phyloP scores from a whole-genome alignment of 1,140 invertebrate genomes.

The Papilio glaucus region DNA sequence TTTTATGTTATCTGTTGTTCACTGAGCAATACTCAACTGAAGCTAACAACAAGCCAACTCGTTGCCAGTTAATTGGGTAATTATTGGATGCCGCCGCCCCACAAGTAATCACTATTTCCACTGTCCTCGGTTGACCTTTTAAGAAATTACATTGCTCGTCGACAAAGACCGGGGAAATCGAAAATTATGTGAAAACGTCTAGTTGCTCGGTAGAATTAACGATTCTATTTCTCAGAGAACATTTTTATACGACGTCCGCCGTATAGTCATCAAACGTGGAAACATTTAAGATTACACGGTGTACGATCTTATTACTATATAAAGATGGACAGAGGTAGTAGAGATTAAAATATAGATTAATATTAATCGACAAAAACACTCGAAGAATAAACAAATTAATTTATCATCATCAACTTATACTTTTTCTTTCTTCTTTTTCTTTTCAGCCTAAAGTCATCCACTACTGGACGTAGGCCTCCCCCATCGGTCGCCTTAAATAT shows the following conservation, averaged over 20 bases:
- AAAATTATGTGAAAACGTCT: conserved; percentile 17
- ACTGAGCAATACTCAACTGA: no score
- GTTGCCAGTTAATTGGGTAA: neutral
- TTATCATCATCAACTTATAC: no score
- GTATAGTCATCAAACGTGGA: neutral
- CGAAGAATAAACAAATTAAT: no score
- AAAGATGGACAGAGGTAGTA: no score
- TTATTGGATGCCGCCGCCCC: neutral
- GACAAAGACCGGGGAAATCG: neutral
- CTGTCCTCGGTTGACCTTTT: neutral
- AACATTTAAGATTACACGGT: conserved; percentile 4
- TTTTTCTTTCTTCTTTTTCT: no score
- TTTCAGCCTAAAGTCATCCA: no score
- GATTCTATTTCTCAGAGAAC: conserved; percentile 7
- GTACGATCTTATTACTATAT: no score
- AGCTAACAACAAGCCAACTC: neutral
- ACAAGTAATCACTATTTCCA: neutral
- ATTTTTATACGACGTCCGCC: conserved; percentile 11
- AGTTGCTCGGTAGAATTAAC: conserved; percentile 3
- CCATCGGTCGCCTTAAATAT: no score
- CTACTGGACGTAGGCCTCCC: no score
- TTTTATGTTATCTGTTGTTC: no score
- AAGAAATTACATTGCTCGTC: conserved; percentile 2
- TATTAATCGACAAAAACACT: no score
- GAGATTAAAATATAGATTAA: no score